These are phyloP conservation scores for Drosophila imparisetae DNA, from an alignment of 2,888 invertebrate genomes.

Conservation along the genomic window DNA sequence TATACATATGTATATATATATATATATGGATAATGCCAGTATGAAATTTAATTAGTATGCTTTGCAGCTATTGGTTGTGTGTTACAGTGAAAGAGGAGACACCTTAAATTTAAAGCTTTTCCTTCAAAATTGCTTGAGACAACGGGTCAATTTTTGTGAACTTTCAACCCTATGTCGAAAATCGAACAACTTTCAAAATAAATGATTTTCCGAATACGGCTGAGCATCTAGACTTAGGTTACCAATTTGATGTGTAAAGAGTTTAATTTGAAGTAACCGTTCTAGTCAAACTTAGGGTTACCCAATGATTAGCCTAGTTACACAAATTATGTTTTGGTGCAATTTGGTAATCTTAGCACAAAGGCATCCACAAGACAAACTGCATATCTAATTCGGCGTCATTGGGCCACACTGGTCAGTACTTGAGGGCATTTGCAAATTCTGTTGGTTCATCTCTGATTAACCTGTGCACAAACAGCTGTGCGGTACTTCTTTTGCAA, in stretches of 20 bases:
- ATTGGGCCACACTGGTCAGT: background rate
- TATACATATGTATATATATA: background rate
- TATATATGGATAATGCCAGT: background rate
- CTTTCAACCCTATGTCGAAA: too few relatives aligned
- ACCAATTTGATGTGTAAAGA: background rate
- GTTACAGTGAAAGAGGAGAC: background rate
- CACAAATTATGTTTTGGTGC: constrained; percentile 8
- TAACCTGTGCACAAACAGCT: constrained; percentile 21
- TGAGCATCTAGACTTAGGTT: background rate
- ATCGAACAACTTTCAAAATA: background rate
- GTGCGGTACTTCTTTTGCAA: constrained; percentile 18
- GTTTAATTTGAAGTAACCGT: background rate
- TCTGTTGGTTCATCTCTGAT: constrained; percentile 35
- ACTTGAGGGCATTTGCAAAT: constrained; percentile 15
- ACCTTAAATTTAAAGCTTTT: background rate
- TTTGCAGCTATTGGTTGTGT: background rate
- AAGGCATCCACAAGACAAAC: constrained; percentile 2
- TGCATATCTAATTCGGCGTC: constrained; percentile 24
- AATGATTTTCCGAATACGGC: too few relatives aligned
- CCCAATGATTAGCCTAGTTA: constrained; percentile 17
- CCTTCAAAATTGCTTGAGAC: background rate
- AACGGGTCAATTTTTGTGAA: background rate
- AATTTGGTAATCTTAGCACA: constrained; percentile 8
- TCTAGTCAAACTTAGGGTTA: background rate
- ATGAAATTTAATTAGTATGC: background rate